A percentile compares a stretch with the other conserved stretches of the same genome.
Conservation (phyloP, 1,140 invertebrate species). For the Oppia nitens region DNA sequence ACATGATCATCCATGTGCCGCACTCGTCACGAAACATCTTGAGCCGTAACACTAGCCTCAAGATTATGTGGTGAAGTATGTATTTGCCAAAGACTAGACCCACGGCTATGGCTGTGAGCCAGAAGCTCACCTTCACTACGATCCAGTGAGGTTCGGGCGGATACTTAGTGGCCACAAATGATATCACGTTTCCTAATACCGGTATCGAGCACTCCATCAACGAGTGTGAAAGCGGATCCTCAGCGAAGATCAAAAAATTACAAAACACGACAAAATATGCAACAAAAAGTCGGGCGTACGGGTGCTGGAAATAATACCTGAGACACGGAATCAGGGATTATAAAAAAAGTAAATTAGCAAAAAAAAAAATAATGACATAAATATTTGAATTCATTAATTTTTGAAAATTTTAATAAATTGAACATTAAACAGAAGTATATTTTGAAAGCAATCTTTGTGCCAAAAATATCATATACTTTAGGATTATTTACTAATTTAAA, state of each 20-base stretch:
- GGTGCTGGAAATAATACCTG: conserved; percentile 39
- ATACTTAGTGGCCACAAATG: conserved; percentile 36
- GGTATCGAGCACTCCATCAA: conserved; percentile 35
- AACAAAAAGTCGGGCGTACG: conserved; percentile 34
- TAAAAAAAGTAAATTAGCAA: too few relatives aligned
- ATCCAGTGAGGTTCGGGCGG: conserved; percentile 34
- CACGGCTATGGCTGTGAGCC: conserved; percentile 33
- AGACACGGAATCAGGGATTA: too few relatives aligned
- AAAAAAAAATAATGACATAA: too few relatives aligned
- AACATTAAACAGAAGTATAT: too few relatives aligned
- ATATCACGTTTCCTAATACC: conserved; percentile 38
- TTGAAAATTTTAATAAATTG: too few relatives aligned
- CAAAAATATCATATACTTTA: too few relatives aligned
- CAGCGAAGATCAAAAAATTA: conserved; percentile 40
- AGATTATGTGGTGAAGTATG: conserved; percentile 29
- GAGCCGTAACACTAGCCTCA: conserved; percentile 30
- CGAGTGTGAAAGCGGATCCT: conserved; percentile 40
- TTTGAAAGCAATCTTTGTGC: too few relatives aligned
- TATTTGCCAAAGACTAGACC: conserved; percentile 36
- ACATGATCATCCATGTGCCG: conserved; percentile 41
- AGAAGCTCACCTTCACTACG: conserved; percentile 35
- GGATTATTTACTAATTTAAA: too few relatives aligned
- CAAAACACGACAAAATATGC: conserved; percentile 39
- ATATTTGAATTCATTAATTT: too few relatives aligned
- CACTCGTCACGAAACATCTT: conserved; percentile 39